These are phyloP conservation scores for Ispidina lecontei DNA, from an alignment of 2,797 vertebrate genomes.

Conservation along the genomic window DNA sequence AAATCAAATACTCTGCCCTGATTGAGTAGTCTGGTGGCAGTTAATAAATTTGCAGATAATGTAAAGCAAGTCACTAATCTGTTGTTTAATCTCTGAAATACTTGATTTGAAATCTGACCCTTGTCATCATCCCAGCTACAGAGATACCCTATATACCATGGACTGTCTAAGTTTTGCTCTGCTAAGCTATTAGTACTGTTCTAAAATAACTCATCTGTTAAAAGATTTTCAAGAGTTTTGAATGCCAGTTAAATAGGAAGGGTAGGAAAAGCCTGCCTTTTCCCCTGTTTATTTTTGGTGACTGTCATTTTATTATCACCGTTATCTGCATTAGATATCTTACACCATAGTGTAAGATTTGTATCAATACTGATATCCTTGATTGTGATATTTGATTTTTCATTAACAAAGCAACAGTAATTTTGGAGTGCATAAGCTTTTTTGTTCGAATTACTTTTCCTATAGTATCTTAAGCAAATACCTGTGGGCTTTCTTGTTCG, in stretches of 20 bases:
- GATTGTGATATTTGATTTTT: background rate
- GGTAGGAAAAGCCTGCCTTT: background rate
- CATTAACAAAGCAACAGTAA: background rate
- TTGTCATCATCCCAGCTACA: background rate
- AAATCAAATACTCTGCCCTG: background rate
- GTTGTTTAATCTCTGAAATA: background rate
- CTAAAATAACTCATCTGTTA: background rate
- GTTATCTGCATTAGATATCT: background rate
- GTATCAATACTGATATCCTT: background rate
- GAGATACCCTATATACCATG: background rate
- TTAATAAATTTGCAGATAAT: slow-evolving; percentile 15
- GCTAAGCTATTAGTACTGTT: background rate
- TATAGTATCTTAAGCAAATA: background rate
- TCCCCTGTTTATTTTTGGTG: background rate
- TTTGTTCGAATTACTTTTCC: slow-evolving; percentile 15
- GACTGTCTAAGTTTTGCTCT: background rate
- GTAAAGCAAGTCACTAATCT: background rate
- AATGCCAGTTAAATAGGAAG: background rate
- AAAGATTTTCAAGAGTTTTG: background rate
- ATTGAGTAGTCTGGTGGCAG: background rate
- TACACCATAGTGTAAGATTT: background rate
- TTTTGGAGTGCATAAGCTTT: background rate
- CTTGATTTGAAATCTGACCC: background rate
- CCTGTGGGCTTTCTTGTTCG: background rate
- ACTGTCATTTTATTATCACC: background rate